Conservation (phyloP, 2,113 vertebrate species). For the Grammomys surdaster region DNA sequence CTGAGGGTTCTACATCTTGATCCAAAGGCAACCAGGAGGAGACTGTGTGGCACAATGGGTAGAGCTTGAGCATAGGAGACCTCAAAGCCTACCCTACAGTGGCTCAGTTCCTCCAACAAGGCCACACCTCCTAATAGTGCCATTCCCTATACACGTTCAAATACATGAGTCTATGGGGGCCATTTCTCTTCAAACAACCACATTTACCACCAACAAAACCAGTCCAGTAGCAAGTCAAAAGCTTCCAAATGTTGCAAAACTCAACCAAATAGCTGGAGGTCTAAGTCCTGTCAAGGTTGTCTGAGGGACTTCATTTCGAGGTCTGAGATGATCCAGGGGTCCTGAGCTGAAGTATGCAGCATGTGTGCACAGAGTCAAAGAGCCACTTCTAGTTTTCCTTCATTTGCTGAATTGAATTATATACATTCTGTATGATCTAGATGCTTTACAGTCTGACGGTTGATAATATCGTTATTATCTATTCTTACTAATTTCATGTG, state of each 20-base stretch:
- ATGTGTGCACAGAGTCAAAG: neutral
- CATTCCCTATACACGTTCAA: too few relatives aligned
- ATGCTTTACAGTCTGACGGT: too few relatives aligned
- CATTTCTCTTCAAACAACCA: too few relatives aligned
- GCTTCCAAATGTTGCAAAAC: neutral
- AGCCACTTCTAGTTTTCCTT: neutral
- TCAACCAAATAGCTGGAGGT: neutral
- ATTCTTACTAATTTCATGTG: neutral
- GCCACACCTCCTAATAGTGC: too few relatives aligned
- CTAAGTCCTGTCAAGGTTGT: neutral
- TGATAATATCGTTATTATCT: too few relatives aligned
- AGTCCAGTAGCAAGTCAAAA: neutral
- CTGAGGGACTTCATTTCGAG: neutral
- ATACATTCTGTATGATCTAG: neutral
- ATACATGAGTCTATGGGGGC: too few relatives aligned
- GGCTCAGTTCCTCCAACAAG: too few relatives aligned
- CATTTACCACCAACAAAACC: neutral
- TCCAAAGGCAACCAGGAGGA: too few relatives aligned
- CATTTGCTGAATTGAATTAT: neutral
- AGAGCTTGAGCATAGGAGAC: too few relatives aligned
- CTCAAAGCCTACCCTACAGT: too few relatives aligned
- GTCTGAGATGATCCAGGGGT: neutral
- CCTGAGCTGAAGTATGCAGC: neutral
- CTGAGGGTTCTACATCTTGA: too few relatives aligned
- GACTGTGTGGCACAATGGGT: too few relatives aligned